Evolutionary conservation across 2,113 vertebrate species (phyloP), one percentile per base, ranked within the genome.

Genomic region (Astur gentilis): DNA sequence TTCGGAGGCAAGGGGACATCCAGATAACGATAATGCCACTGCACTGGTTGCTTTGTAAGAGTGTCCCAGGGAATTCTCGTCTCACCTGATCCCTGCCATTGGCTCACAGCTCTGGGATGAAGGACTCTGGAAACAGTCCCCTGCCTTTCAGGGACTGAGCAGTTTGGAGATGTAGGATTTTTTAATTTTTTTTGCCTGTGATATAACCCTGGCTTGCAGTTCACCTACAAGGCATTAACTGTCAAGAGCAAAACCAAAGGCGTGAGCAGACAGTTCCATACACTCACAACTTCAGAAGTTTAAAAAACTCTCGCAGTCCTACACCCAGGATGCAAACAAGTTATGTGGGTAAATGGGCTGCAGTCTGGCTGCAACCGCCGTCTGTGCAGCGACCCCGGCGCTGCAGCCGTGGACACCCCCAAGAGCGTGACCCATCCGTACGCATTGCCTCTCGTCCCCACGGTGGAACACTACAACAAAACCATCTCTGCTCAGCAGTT

Each of bases 371-470:
- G 38, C 49, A 16, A 25, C 27, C 13, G 42, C 52, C 5, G 5
- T 17, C 19, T 4, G 6, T 7, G 26, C 6, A 7, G 54, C 3
- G 17, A 66, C 86, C 47, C 34, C 17, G 1, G 58, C 5, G 25
- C 70, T 32, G 40, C 61, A 50, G 21, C 27, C 20, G 2, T 13
- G 0, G 73, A 42, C 36, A 34, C 58, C 16, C 1, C 57, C 32
- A 10, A 42, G 13, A 31, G 54, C 3, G 1, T 6, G 15, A 40
- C 44, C 61, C 16, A 1, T 10, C 45, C 4, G 2, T 15, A 34
- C 3, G 1, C 26, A 13, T 20, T 2, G 2, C 69, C 47, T 3
- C 8, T 7, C 7, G 2, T 9, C 45, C 34, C 65, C 11, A 3
- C 7, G 17, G 13, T 3, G 9, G 57, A 55, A 47, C 55, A 25